Evolutionary conservation across 1,140 invertebrate species (phyloP), one percentile per base, ranked within the genome.

Genomic region (Zophobas atratus): DNA sequence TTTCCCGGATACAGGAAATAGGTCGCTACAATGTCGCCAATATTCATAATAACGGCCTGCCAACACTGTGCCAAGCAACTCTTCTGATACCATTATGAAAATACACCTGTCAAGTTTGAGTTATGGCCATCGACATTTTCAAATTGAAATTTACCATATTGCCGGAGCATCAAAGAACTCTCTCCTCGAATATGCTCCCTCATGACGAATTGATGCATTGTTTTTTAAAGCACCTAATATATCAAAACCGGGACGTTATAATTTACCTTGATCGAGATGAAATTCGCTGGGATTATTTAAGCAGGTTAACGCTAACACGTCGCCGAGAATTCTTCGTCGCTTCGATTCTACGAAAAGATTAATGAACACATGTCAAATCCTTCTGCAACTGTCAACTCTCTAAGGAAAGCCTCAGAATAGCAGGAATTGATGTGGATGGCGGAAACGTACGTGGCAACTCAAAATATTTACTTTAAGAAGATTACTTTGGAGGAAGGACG

Each of bases 391-490:
- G 60, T 67, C 60, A 43, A 67, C 60, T 67, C 38, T 1, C 38
- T 1, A 32, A 33, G n/a, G 20, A 67, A 43, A 43, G 60, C 60
- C 5, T 43, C 60, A 6, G 38, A 67, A 32, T 43, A 48, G 60
- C 38, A 67, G 60, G 60, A 67, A 67, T 43, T 67, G 60, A 67
- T 1, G 39, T 39, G 60, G 60, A 67, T 67, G 60, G 38, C 60
- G 60, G 60, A 67, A 67, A 67, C 60, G 38, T 67, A 67, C 60
- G 60, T 67, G 60, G 60, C 60, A 67, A 67, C 60, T 67, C 60
- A 67, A 67, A 67, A 67, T 67, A 67, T 67, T 67, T 67, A 67
- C 60, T 67, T 67, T 67, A 67, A 67, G 60, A 46, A 67, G 60
- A 67, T 67, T 67, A 67, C 60, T 43, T 67, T 39, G 39, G 39